phyloP scores from a whole-genome alignment of 2,888 invertebrate species.

The Orchesellides sinensis region DNA sequence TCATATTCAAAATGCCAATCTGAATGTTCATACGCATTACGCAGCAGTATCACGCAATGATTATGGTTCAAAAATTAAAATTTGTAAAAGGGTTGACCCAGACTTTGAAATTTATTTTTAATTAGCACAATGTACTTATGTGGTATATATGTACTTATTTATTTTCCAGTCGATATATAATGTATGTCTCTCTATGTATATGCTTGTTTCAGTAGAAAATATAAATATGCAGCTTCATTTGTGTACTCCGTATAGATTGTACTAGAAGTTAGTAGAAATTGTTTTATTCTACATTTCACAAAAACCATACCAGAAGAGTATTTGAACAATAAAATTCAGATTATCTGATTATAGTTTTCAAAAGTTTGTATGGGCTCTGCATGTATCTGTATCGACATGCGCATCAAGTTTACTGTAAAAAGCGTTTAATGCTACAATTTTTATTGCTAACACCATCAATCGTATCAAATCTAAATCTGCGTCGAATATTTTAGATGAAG shows the following conservation, averaged over 20 bases:
- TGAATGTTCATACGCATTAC: too few relatives aligned
- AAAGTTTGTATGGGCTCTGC: too few relatives aligned
- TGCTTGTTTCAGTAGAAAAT: too few relatives aligned
- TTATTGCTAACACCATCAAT: background rate
- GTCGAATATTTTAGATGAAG: background rate
- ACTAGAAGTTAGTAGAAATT: background rate
- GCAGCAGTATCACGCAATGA: too few relatives aligned
- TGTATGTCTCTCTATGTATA: too few relatives aligned
- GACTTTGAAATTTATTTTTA: constrained; percentile 1
- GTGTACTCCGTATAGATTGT: background rate
- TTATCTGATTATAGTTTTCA: too few relatives aligned
- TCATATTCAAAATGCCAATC: too few relatives aligned
- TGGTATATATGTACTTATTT: too few relatives aligned
- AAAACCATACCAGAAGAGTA: too few relatives aligned
- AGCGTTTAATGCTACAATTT: background rate
- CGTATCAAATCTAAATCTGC: background rate
- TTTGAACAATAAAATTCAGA: too few relatives aligned
- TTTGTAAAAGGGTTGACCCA: background rate
- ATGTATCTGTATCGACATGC: too few relatives aligned
- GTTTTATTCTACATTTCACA: too few relatives aligned
- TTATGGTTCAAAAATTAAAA: background rate
- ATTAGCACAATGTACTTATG: background rate
- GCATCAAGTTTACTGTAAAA: background rate
- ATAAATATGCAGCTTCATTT: background rate
- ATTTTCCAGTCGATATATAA: background rate